These are phyloP conservation scores for Falco novaeseelandiae DNA, from an alignment of 2,797 vertebrate genomes.

Conservation along the genomic window DNA sequence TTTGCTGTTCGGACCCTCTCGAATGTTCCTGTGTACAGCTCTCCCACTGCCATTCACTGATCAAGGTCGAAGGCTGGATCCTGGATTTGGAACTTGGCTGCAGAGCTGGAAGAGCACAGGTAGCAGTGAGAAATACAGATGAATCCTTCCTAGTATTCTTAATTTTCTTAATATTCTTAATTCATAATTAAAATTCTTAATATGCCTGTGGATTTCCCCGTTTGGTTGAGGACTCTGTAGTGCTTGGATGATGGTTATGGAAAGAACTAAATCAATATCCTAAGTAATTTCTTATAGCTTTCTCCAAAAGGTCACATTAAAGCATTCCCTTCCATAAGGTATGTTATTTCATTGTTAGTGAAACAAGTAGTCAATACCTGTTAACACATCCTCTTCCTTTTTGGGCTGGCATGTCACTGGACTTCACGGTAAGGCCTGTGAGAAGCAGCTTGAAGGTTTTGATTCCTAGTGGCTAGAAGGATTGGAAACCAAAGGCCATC, in stretches of 20 bases:
- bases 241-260: background rate
- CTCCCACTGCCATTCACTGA: background rate
- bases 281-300: background rate
- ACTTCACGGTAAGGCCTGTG: background rate
- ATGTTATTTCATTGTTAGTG: background rate
- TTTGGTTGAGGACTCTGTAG: background rate
- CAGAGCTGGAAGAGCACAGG: background rate
- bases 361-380: no score
- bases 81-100: background rate
- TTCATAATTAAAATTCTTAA: no score
- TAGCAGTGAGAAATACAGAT: background rate
- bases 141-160: background rate
- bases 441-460: background rate
- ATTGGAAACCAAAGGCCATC: background rate
- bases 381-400: background rate
- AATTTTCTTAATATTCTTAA: background rate
- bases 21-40: background rate
- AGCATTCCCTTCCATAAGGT: background rate
- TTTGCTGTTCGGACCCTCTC: background rate
- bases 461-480: background rate
- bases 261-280: background rate
- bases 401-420: background rate
- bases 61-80: background rate
- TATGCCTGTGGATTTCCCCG: background rate
- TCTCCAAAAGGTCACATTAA: background rate